Percentiles rank a stretch among this genome's conserved stretches.
These are phyloP conservation scores for Sebastes itinus DNA, from an alignment of 2,797 vertebrate genomes.

Conservation along the genomic window DNA sequence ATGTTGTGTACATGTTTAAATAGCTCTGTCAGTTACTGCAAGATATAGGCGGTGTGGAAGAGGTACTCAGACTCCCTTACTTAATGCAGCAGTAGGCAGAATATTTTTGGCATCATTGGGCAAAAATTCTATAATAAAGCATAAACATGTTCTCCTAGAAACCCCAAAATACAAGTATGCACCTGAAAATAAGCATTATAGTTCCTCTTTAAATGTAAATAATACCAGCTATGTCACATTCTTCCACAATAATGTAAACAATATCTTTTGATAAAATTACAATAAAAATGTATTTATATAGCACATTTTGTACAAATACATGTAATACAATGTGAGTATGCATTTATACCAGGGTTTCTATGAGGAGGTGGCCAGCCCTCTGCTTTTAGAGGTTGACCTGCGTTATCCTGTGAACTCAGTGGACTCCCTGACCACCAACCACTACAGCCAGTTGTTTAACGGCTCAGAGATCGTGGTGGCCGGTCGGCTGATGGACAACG, in stretches of 20 bases:
- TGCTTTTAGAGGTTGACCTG: slow-evolving; percentile 84
- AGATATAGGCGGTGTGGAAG: background rate
- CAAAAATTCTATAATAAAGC: no score
- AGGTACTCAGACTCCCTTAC: no score
- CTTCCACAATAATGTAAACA: no score
- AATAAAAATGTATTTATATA: no score
- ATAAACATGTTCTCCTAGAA: no score
- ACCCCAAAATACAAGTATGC: no score
- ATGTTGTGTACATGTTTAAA: background rate
- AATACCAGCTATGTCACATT: background rate
- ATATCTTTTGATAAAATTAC: no score
- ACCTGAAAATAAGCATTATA: no score
- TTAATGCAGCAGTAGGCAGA: no score
- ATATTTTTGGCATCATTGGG: no score
- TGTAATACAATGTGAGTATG: background rate
- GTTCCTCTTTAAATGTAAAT: background rate
- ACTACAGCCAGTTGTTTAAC: slow-evolving; percentile 86
- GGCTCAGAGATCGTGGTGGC: slow-evolving; percentile 92
- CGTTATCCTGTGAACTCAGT: slow-evolving; percentile 82
- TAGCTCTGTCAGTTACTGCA: background rate
- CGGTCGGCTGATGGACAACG: slow-evolving; percentile 79
- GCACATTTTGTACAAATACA: background rate
- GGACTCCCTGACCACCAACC: slow-evolving; percentile 82
- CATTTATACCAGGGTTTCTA: slow-evolving; percentile 86
- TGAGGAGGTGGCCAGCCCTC: slow-evolving; percentile 87